These are phyloP conservation scores for Dolichoris vasculosae DNA, from an alignment of 1,140 invertebrate genomes.

Conservation along the genomic window DNA sequence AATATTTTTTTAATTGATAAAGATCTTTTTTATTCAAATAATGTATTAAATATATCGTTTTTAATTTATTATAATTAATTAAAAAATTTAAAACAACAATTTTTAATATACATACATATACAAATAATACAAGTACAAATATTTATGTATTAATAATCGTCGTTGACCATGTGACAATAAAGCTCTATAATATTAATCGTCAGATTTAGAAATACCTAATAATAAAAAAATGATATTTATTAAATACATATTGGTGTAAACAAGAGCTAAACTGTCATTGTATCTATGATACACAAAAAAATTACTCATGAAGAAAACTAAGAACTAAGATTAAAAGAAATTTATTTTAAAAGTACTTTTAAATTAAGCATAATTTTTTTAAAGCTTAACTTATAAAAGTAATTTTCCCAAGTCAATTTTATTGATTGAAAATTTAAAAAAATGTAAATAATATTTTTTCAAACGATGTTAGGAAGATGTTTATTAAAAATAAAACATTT, in stretches of 20 bases:
- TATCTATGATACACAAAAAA: slow-evolving; percentile 26
- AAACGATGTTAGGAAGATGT: background rate
- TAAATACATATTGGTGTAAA: slow-evolving; percentile 39
- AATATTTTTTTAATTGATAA: too few species aligned
- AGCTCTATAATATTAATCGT: slow-evolving; percentile 61
- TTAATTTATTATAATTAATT: too few species aligned
- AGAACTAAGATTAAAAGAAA: background rate
- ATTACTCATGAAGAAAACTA: background rate
- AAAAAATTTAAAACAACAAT: too few species aligned
- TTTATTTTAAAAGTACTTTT: background rate
- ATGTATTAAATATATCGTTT: too few species aligned
- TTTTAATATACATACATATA: background rate
- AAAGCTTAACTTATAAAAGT: too few species aligned
- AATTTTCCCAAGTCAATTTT: too few species aligned
- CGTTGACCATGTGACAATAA: slow-evolving; percentile 66
- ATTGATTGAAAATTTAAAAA: background rate
- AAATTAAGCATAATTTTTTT: too few species aligned
- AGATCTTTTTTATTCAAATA: too few species aligned
- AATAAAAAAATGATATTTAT: slow-evolving; percentile 28
- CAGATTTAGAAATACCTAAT: slow-evolving; percentile 43
- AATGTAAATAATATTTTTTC: slow-evolving; percentile 10
- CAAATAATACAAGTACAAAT: background rate
- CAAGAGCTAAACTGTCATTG: slow-evolving; percentile 52
- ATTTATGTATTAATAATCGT: slow-evolving; percentile 38
- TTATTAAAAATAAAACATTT: background rate